Base-by-base conservation (phyloP, 2,113 vertebrate genomes). In the Ammodytes marinus region DNA sequence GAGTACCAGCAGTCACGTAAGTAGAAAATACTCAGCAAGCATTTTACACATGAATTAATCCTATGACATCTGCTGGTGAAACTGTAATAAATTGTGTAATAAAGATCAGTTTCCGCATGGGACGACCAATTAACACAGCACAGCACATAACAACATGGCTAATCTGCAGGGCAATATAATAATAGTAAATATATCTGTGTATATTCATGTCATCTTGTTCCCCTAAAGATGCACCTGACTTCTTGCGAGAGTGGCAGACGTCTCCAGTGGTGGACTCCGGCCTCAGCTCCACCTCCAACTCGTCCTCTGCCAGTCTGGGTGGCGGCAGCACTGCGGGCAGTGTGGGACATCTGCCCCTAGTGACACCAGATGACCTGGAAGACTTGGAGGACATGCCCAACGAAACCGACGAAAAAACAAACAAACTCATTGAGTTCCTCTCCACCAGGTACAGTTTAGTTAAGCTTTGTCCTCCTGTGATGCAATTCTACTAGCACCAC, bases 371-470 rank as follows among this genome's bases (percentile, higher is more conserved):
- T 60, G 98, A 99, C 86, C 95, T 96, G 45, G 98, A 98, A 65
- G 97, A 98, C 15, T 95, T 96, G 14, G 97, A 97, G 37, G 97
- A 97, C 60, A 57, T 94, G 0, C 88, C 95, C 69, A 94, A 93
- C 0, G 98, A 99, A 83, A 93, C 91, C 0, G 97, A 99, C 58
- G 97, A 98, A 85, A 99, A 99, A 86, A 97, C 97, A 27, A 98
- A 96, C 94, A 99, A 99, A 89, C 97, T 99, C 79, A 98, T 99
- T 6, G 98, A 99, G 92, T 99, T 99, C 88, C 96, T 99, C 85
- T 98, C 98, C 12, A 99, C 98, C 88, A 99, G 98, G 98, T 99
- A 84, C 49, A 42, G 27, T 27, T 27, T 27, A 27, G 27, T 27
- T 27, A 27, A 27, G 27, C 27, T 27, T 27, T 27, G 27, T 27